phyloP scores from a whole-genome alignment of 1,140 invertebrate species.

The Patella vulgata region DNA sequence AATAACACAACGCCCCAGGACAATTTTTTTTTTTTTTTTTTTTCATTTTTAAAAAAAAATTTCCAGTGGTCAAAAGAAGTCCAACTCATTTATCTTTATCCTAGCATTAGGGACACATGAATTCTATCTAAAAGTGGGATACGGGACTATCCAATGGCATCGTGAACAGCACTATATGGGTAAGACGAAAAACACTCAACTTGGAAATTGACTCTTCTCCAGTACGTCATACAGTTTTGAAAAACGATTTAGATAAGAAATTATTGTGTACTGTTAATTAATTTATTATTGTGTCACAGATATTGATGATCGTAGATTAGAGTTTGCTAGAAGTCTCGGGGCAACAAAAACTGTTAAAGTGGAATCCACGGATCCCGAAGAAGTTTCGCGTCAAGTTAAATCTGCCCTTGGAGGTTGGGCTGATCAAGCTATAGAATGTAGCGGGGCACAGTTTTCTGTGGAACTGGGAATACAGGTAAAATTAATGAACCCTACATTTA shows the following conservation, averaged over 20 bases:
- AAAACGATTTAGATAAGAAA: background rate
- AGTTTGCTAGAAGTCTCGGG: conserved; percentile 83
- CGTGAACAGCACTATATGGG: no score
- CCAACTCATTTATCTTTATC: no score
- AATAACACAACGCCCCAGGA: no score
- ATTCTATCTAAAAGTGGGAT: no score
- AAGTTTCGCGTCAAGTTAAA: conserved; percentile 74
- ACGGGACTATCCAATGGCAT: no score
- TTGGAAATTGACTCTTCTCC: no score
- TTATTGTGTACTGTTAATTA: background rate
- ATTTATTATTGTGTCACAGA: conserved; percentile 71
- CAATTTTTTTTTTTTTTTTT: no score
- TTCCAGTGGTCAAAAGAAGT: no score
- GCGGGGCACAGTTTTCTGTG: conserved; percentile 81
- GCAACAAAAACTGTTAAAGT: conserved; percentile 76
- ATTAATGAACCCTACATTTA: conserved; percentile 11
- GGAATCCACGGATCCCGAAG: conserved; percentile 56
- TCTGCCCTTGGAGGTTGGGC: conserved; percentile 74
- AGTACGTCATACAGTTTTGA: no score
- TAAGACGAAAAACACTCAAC: no score
- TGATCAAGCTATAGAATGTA: conserved; percentile 86
- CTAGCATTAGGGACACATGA: no score
- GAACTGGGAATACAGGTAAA: conserved; percentile 79
- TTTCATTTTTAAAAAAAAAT: no score
- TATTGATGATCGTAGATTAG: conserved; percentile 77